Conservation (phyloP, 2,797 vertebrate species). For the Schizothorax lantsangensis region DNA sequence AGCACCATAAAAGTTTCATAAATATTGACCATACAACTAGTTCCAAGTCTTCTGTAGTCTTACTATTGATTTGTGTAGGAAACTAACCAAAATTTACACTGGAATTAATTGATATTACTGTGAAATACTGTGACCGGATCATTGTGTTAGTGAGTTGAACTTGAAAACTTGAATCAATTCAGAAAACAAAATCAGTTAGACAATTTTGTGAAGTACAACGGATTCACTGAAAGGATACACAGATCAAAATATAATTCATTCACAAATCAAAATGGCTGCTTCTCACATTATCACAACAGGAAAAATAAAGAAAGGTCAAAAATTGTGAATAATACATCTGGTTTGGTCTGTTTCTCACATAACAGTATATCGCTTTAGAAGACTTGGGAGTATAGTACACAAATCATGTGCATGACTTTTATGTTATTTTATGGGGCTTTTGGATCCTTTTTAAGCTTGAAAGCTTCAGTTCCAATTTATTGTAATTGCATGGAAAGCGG, state of each 20-base stretch:
- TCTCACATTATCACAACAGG: background rate
- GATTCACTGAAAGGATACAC: background rate
- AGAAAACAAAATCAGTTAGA: background rate
- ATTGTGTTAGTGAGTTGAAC: background rate
- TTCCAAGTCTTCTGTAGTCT: background rate
- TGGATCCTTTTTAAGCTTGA: slow-evolving; percentile 8
- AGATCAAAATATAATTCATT: background rate
- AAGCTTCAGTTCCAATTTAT: slow-evolving; percentile 6
- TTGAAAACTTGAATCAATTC: background rate
- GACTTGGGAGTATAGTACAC: background rate
- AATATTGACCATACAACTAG: background rate
- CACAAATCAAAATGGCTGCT: background rate
- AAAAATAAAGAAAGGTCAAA: background rate
- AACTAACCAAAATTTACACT: background rate
- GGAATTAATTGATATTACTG: background rate
- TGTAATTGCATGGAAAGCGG: slow-evolving; percentile 9
- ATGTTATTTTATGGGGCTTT: background rate
- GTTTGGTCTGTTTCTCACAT: background rate
- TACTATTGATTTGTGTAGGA: background rate
- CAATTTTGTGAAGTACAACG: background rate
- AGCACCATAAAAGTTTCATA: background rate
- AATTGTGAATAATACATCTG: background rate
- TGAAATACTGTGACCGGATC: background rate
- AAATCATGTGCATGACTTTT: background rate
- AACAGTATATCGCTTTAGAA: background rate